Base-by-base conservation (phyloP, 2,797 vertebrate species). In the Hoplostethus atlanticus region DNA sequence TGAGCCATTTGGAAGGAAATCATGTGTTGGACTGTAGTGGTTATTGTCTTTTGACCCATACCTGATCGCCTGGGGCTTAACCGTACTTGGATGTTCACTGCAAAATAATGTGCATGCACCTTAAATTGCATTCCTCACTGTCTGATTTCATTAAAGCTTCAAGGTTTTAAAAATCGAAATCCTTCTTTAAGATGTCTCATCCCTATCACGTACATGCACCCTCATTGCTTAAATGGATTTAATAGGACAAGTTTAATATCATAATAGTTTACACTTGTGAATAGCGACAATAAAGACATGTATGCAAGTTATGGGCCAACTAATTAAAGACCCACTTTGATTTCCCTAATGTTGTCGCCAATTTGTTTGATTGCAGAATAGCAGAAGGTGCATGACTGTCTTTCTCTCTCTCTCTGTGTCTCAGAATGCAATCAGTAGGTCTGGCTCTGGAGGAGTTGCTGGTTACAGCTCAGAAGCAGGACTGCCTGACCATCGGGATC, bases 401-500 rank as follows among this genome's bases (percentile, higher is more conserved):
- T 21, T 34, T 59, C 1, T 61, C 6, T 73, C 1, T 65, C 25
- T 7, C 12, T 53, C 16, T 40, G 21, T 8, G n/a, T 36, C 9
- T 17, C 76, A 98, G 97, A 90, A 96, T 96, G 96, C 95, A 95
- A 75, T 92, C 94, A 0, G 95, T 95, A 12, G 90, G 93, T 54
- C 86, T 95, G 69, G 96, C 97, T 15, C 90, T 98, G 77, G 96
- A 98, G 77, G 95, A 96, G 82, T 83, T 98, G 81, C 77, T 98
- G 77, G 93, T 96, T 50, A 94, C 95, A 0, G 96, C 97, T 38
- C 96, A 96, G 76, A 88, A 93, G 55, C 94, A 96, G 66, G 94
- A 95, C 79, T 96, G 94, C 52, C 90, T 97, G 65, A 97, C 96
- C 0, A 89, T 97, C 36, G 96, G 96, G 61, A 95, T 97, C 73